Evolutionary conservation across 2,888 invertebrate species (phyloP), one percentile per base, ranked within the genome.

Genomic region (Malacosoma neustria): DNA sequence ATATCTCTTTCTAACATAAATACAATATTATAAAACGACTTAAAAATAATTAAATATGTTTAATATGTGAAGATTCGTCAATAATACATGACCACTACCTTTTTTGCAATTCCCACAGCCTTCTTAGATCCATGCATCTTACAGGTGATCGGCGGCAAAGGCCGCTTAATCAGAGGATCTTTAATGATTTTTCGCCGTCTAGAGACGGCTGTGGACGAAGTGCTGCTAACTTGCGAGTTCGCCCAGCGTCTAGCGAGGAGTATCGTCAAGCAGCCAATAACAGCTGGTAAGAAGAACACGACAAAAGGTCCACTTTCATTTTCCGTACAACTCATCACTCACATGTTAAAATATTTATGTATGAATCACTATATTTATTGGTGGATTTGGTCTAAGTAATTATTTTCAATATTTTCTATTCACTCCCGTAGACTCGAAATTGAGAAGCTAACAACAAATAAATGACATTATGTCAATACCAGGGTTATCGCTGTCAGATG

Each of bases 311-410:
- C 87, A 85, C 68, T 87, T 72, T 74, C 87, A 87, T 75, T 80
- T 77, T 84, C 81, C 75, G 84, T 85, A 85, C 84, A 84, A 87
- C 80, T 86, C 85, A 85, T 84, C 79, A 85, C 86, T 86, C 65
- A 84, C 84, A 86, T 85, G 81, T 79, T 82, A 80, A 77, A 79
- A 68, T 71, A 51, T 72, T 69, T 59, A 57, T 37, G 54, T 57
- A 62, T 56, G 46, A 56, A 58, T 61, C 69, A 71, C 81, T 73
- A 80, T 67, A 70, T 66, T 61, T 52, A 57, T 61, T 60, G 22
- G 5, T 22, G 9, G 22, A 22, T 22, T 22, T 22, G 22, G 9
- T n/a, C n/a, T n/a, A n/a, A n/a, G n/a, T n/a, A n/a, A n/a, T n/a
- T n/a, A 69, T 64, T 65, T 67, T 61, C 46, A 49, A 61, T 43